These are phyloP conservation scores for Kuschelorhynchus macadamiae DNA, from an alignment of 2,888 invertebrate genomes.

Conservation along the genomic window DNA sequence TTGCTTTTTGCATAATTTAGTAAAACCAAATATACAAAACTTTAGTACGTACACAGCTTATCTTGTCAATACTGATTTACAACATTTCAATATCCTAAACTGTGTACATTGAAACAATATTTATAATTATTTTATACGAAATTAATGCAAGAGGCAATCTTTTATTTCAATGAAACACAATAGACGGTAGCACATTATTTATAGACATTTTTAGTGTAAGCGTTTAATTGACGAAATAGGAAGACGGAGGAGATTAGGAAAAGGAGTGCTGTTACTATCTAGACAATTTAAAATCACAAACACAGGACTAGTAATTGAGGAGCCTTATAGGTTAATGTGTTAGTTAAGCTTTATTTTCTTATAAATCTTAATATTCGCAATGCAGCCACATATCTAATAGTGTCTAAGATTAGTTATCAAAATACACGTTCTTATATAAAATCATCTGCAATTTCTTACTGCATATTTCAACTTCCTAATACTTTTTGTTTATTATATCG, in stretches of 20 bases:
- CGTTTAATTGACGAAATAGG: slow-evolving; percentile 30
- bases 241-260: neutral
- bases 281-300: slow-evolving; percentile 39
- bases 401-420: neutral
- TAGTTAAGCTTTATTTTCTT: slow-evolving; percentile 21
- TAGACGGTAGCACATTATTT: slow-evolving; percentile 42
- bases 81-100: too few relatives aligned
- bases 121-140: neutral
- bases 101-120: neutral
- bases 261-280: slow-evolving; percentile 17
- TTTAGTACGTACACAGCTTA: too few relatives aligned
- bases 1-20: slow-evolving; percentile 27
- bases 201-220: slow-evolving; percentile 51
- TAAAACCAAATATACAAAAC: neutral
- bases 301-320: slow-evolving; percentile 61
- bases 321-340: slow-evolving; percentile 65
- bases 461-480: neutral
- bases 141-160: slow-evolving; percentile 50
- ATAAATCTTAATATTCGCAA: neutral
- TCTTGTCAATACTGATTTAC: too few relatives aligned
- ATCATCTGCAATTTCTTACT: too few relatives aligned
- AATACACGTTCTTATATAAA: neutral
- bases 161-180: slow-evolving; percentile 42
- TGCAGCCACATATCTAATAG: slow-evolving; percentile 23
- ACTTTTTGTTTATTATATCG: neutral